Conservation (phyloP, 1,140 invertebrate species). For the Drosophila murphyi region DNA sequence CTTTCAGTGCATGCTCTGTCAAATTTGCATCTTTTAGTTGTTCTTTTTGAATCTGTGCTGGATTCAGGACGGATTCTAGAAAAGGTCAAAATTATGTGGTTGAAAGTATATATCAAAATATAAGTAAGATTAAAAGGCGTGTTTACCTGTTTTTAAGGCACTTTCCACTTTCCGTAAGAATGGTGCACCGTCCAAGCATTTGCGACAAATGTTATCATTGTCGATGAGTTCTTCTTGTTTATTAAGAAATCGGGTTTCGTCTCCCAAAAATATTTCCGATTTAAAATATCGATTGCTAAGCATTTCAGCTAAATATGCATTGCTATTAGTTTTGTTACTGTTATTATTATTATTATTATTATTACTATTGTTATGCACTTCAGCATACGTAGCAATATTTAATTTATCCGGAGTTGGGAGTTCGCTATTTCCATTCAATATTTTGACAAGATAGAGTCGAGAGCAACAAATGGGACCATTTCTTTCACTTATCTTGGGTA, state of each 20-base stretch:
- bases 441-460: conserved; percentile 90
- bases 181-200: conserved; percentile 60
- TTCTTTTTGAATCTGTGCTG: conserved; percentile 50
- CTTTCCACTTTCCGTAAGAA: conserved; percentile 46
- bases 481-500: conserved; percentile 91
- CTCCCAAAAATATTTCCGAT: conserved; percentile 88
- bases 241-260: conserved; percentile 84
- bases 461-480: conserved; percentile 95
- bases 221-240: conserved; percentile 58
- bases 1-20: conserved; percentile 72
- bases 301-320: conserved; percentile 93
- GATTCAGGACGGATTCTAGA: conserved; percentile 30
- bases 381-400: conserved; percentile 88
- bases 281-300: conserved; percentile 88
- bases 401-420: conserved; percentile 89
- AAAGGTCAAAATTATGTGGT: too few species aligned
- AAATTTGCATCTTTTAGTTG: conserved; percentile 68
- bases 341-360: conserved; percentile 84
- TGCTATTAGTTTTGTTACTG: conserved; percentile 85
- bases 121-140: not conserved
- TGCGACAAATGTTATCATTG: conserved; percentile 67
- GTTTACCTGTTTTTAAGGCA: conserved; percentile 25
- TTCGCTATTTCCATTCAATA: conserved; percentile 88
- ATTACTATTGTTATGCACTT: conserved; percentile 86
- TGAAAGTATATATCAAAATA: not conserved